A percentile compares a stretch with the other conserved stretches of the same genome.
Evolutionary conservation across 1,140 invertebrate species (phyloP).

Genomic region (Oncopeltus fasciatus): DNA sequence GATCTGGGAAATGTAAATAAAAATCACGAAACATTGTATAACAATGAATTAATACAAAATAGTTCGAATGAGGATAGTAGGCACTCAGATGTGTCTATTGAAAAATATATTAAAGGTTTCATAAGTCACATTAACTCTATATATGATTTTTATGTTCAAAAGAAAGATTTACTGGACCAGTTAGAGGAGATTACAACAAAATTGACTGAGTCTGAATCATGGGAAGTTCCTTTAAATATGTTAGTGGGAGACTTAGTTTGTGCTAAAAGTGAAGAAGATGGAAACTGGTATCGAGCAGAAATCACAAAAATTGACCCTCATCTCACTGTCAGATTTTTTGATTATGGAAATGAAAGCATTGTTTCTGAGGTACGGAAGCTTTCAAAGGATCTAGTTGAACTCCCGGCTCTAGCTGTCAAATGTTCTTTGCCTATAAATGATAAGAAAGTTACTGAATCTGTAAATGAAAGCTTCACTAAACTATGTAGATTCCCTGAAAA

Average conservation of each 20-base stretch:
- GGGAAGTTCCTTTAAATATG: neutral
- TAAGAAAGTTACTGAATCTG: neutral
- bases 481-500: neutral
- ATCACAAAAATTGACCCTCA: conserved; percentile 39
- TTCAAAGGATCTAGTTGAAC: neutral
- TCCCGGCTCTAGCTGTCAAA: neutral
- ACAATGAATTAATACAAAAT: no score
- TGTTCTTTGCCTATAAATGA: neutral
- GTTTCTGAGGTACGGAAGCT: conserved; percentile 23
- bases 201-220: conserved; percentile 16
- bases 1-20: no score
- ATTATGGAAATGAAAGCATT: conserved; percentile 39
- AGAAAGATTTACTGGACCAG: conserved; percentile 33
- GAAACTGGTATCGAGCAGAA: conserved; percentile 48
- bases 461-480: conserved; percentile 9
- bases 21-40: no score
- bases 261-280: conserved; percentile 47
- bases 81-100: no score
- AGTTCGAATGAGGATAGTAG: no score
- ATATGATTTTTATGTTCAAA: conserved; percentile 49
- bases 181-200: conserved; percentile 42
- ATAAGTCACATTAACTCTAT: conserved; percentile 35
- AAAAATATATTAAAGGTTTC: neutral
- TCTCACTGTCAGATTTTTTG: conserved; percentile 42
- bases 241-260: conserved; percentile 38